Base-by-base conservation (phyloP, 2,888 invertebrate genomes). In the Bimastos eiseni region DNA sequence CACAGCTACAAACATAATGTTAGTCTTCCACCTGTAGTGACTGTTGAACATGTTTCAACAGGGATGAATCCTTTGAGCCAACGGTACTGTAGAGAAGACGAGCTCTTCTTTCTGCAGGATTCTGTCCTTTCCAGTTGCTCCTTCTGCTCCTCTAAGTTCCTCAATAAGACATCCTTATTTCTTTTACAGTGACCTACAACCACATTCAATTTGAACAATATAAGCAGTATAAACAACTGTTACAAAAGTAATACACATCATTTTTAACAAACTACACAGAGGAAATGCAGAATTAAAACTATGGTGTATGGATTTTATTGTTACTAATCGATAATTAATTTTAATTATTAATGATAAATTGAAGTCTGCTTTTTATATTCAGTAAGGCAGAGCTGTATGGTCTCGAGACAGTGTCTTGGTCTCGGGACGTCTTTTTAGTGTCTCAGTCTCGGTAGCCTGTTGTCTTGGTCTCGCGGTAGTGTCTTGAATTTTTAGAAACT, bases 131-230 rank as follows among this genome's bases (percentile, higher is more conserved):
- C 86, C 86, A 86, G 34, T 17, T 86, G 86, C 34, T 34, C 86
- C 30, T 36, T 36, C 37, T 86, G 86, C 17, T 86, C 86, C n/a
- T 86, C 86, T 86, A 86, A 86, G 21, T 36, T 36, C 30, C 86
- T 86, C 24, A 86, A 86, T 34, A 86, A 36, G 86, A 37, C 34
- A 86, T 34, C 86, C 24, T 86, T 86, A 86, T 86, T 86, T 37
- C 37, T 86, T 86, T 86, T 86, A 86, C 86, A 86, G 36, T 37
- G 37, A 86, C 86, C 86, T 86, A 86, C 86, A 86, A n/a, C 30
- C 70, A 70, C 8, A 70, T 70, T 37, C 19, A 86, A 36, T 86
- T 34, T 36, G 0, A 86, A 33, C 36, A 21, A 86, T 24, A 86
- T 37, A 36, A 86, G 1, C 15, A n/a, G 36, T 17, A 36, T 15